Conservation (phyloP, 1,140 invertebrate species). For the Galleria mellonella region DNA sequence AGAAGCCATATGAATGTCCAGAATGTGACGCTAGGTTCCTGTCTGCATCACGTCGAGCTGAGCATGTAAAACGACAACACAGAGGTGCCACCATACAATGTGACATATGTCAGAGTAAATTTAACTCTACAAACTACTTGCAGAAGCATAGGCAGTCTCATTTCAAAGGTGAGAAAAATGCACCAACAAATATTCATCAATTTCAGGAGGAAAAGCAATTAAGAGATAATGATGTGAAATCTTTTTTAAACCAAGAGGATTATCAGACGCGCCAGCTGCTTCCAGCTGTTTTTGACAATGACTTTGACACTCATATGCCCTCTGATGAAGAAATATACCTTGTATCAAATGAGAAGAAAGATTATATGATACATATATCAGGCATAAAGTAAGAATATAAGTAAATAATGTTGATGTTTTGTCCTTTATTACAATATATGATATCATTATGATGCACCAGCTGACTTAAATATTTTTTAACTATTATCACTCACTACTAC, state of each 20-base stretch:
- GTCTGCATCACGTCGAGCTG: slow-evolving; percentile 45
- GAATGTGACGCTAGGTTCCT: slow-evolving; percentile 44
- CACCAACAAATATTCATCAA: neutral
- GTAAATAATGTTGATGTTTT: too few relatives aligned
- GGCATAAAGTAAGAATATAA: too few relatives aligned
- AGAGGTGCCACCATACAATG: slow-evolving; percentile 28
- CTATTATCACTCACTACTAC: too few relatives aligned
- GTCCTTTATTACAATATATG: too few relatives aligned
- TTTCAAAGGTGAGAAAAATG: slow-evolving; percentile 2
- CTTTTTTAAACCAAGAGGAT: too few relatives aligned
- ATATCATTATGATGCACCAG: too few relatives aligned
- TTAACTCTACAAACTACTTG: slow-evolving; percentile 28
- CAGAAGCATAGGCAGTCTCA: slow-evolving; percentile 41
- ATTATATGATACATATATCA: slow-evolving; percentile 4
- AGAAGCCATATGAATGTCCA: slow-evolving; percentile 63
- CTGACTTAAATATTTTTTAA: too few relatives aligned
- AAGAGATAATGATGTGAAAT: too few relatives aligned
- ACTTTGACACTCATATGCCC: slow-evolving; percentile 3
- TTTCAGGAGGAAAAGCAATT: too few relatives aligned
- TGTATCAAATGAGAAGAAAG: slow-evolving; percentile 26
- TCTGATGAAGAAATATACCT: slow-evolving; percentile 27
- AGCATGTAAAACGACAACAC: slow-evolving; percentile 47
- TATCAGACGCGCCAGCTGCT: too few relatives aligned
- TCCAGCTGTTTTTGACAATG: neutral
- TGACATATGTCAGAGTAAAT: slow-evolving; percentile 37